Base-by-base conservation (phyloP, 2,797 vertebrate species). In the Thamnophis elegans region DNA sequence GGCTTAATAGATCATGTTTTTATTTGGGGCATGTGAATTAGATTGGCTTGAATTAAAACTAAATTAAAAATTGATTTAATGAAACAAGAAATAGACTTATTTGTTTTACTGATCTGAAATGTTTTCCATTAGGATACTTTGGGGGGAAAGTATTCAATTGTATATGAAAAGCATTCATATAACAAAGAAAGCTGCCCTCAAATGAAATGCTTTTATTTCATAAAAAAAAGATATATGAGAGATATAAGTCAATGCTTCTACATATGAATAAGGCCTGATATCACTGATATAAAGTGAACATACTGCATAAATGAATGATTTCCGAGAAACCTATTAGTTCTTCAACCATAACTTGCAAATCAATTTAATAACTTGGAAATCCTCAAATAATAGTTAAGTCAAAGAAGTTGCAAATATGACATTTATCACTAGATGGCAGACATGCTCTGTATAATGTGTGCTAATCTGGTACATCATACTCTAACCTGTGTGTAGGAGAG, bases 361-460 rank as follows among this genome's bases (percentile, higher is more conserved):
- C 54, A 85, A 42, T 12, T 14, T 59, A 65, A 28, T 10, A 12
- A 3, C 8, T 9, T 53, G 51, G 65, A 62, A 60, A 14, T 53
- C 51, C 59, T 68, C 73, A 93, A 91, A 85, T 90, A 36, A 92
- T 87, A 25, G 28, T 90, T 10, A 10, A 58, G 0, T 36, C 10
- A 88, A 53, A 60, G 73, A 85, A 68, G 14, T 0, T 97, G 97
- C 93, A 97, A 26, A 95, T 96, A 91, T 1, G 28, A n/a, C 6
- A 42, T 10, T 8, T 10, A 91, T 36, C 97, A 93, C 96, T 90
- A 95, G 97, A 96, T 95, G 97, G 97, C 96, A 97, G 96, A 60
- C 94, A 87, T 90, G 88, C 85, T 94, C 94, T 90, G 82, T 54
- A 2, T 32, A 91, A 51, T 36, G 10, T 53, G 73, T 36, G 42